phyloP scores from a whole-genome alignment of 2,113 vertebrate species.

The Pedionomus torquatus region DNA sequence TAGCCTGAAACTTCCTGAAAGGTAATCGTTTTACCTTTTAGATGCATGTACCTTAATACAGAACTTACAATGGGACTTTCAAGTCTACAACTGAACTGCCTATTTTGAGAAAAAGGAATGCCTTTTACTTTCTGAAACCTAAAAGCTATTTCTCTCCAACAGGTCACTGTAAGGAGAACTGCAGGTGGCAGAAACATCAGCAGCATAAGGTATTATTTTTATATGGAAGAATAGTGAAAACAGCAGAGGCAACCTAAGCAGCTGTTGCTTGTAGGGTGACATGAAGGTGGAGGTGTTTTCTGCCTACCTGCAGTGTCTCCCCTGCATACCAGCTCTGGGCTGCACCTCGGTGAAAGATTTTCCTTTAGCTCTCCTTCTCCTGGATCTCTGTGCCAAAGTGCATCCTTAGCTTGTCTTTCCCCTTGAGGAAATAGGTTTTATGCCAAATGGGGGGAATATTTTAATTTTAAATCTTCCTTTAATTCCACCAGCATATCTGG shows the following conservation, averaged over 20 bases:
- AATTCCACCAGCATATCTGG: background rate
- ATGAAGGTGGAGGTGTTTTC: background rate
- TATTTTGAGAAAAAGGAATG: background rate
- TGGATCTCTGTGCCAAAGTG: background rate
- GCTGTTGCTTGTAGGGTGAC: background rate
- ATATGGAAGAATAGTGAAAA: background rate
- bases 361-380: background rate
- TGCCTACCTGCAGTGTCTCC: background rate
- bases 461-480: background rate
- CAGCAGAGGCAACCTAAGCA: background rate
- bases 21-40: background rate
- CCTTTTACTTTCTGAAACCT: background rate
- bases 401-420: background rate
- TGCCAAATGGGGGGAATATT: background rate
- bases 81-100: background rate
- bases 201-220: constrained; percentile 56
- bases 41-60: background rate
- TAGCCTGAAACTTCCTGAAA: background rate
- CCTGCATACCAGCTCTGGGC: background rate
- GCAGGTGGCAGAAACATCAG: background rate
- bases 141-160: constrained; percentile 18
- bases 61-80: background rate
- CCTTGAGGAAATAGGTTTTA: background rate
- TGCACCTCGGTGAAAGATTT: background rate
- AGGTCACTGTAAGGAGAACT: constrained; percentile 1